These are phyloP conservation scores for Bubo bubo DNA, from an alignment of 2,113 vertebrate genomes.

Conservation along the genomic window DNA sequence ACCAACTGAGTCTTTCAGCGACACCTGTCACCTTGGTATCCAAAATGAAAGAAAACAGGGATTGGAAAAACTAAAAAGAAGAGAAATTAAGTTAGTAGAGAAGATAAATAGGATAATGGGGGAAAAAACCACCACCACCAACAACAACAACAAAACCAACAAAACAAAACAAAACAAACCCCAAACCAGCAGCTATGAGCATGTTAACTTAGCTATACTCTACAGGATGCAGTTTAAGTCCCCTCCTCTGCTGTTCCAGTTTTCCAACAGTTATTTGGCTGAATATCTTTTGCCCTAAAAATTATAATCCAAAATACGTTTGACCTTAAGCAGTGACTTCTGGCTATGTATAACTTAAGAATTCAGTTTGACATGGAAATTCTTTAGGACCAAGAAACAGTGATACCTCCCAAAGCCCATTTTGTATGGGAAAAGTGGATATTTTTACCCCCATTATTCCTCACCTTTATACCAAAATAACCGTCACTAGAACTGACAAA, in stretches of 20 bases:
- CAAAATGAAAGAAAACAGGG: neutral
- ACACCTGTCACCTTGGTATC: neutral
- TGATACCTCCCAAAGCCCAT: neutral
- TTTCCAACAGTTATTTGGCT: neutral
- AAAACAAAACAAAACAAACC: no score
- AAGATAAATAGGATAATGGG: neutral
- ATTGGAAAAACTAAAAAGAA: neutral
- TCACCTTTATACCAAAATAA: neutral
- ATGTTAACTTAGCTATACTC: neutral
- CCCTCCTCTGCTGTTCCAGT: neutral
- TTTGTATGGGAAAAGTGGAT: neutral
- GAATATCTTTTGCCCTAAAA: neutral
- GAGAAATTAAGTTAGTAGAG: neutral
- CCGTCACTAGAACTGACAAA: neutral
- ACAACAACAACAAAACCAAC: no score
- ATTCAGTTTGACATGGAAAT: neutral
- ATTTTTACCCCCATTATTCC: neutral
- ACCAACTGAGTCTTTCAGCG: neutral
- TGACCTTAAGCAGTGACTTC: neutral
- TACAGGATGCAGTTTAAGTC: neutral
- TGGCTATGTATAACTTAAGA: neutral
- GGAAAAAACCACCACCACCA: no score
- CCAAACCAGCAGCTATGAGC: neutral
- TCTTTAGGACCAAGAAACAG: neutral
- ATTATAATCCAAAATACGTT: neutral